Evolutionary conservation across 2,888 invertebrate species (phyloP).

Genomic region (Halocaridina rubra): DNA sequence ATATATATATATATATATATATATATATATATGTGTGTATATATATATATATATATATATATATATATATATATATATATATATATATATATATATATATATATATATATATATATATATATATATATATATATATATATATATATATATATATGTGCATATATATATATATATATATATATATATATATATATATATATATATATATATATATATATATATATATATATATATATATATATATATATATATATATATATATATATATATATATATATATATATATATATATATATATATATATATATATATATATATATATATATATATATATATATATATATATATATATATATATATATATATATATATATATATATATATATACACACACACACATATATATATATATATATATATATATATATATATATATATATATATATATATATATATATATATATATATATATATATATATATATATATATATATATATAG

Average conservation of each 20-base stretch:
- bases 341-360: not conserved
- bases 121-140: not conserved
- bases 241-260: conserved; percentile 2
- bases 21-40: not conserved
- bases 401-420: not conserved
- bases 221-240: conserved; percentile 2
- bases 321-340: not conserved
- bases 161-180: not conserved
- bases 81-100: not conserved
- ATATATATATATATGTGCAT: not conserved
- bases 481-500: not conserved
- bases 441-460: not conserved
- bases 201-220: not conserved
- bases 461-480: not conserved
- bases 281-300: not conserved
- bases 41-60: not conserved
- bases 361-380: not conserved
- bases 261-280: not conserved
- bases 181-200: not conserved
- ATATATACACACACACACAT: not conserved
- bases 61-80: not conserved
- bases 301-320: not conserved
- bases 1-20: not conserved
- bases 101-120: not conserved
- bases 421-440: not conserved